Base-by-base conservation (phyloP, 1,140 invertebrate genomes). In the Eubasilissa regina region DNA sequence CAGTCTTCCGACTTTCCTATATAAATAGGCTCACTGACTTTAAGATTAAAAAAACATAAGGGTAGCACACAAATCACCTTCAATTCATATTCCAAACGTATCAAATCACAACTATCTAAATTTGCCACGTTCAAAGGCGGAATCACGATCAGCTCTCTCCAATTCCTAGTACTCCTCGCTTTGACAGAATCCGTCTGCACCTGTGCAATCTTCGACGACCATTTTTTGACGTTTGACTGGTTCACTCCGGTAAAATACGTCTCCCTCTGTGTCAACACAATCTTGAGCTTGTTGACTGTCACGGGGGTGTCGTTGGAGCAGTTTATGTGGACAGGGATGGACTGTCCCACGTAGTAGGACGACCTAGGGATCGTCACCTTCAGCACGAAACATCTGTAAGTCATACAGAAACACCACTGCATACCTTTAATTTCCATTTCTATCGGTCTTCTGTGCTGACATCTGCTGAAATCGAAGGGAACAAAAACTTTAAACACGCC, bases 41-140 rank as follows among this genome's bases (percentile, higher is more conserved):
- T 21, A 43, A 21, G 11, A 64, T 64, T 8, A 11, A 70, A n/a
- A 35, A 47, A 70, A 4, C 47, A 10, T 8, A 13, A 13, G 0
- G 66, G 66, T 0, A 70, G 66, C 17, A 48, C 15, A 17, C 66
- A 70, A 12, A 47, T 48, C 3, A 70, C 66, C 17, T 48, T 70
- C 47, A 70, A 9, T 15, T 70, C 66, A 17, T 70, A 70, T 13
- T 11, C 66, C 45, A 70, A 15, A 0, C 47, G 13, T 21, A 70
- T 70, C 12, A 48, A 47, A 48, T 10, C 21, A 21, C 66, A 70
- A 0, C 4, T n/a, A 6, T 70, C 45, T 11, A 70, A n/a, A 17
- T 70, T 70, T 6, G 66, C 66, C 66, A 17, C 19, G 45, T n/a
- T 45, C 8, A 70, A 1, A 17, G 43, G 15, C 3, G 66, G 43